These are phyloP conservation scores for Dicranocentrus wangi DNA, from an alignment of 2,888 invertebrate genomes.

Conservation along the genomic window DNA sequence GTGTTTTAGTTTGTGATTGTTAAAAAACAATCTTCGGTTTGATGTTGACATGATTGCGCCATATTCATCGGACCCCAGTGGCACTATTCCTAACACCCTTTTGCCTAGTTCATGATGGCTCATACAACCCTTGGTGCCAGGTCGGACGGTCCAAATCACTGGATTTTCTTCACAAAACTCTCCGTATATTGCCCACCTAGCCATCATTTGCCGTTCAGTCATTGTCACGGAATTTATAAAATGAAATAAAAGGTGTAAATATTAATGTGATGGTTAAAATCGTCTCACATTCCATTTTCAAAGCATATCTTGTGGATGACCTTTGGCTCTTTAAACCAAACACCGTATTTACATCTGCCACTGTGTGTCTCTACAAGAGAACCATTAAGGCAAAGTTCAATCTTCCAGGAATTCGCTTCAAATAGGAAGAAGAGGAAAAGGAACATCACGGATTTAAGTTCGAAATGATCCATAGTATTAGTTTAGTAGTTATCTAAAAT, in stretches of 20 bases:
- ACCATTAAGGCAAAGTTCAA: conserved; percentile 66
- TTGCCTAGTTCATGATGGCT: conserved; percentile 19
- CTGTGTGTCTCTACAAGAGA: conserved; percentile 35
- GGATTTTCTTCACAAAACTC: conserved; percentile 65
- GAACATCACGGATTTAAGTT: too few relatives aligned
- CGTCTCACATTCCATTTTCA: conserved; percentile 64
- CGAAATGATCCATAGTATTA: too few relatives aligned
- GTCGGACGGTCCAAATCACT: conserved; percentile 62
- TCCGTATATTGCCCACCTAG: conserved; percentile 67
- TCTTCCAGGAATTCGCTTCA: conserved; percentile 56
- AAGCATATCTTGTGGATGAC: conserved; percentile 63
- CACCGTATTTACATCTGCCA: conserved; percentile 55
- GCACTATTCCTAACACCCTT: conserved; percentile 54
- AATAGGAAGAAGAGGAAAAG: too few relatives aligned
- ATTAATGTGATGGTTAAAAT: too few relatives aligned
- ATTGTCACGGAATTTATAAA: conserved; percentile 15
- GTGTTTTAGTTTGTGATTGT: conserved; percentile 52
- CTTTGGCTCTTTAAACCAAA: conserved; percentile 66
- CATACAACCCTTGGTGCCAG: conserved; percentile 60
- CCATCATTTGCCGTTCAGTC: conserved; percentile 5
- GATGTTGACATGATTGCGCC: conserved; percentile 56
- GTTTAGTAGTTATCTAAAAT: too few relatives aligned
- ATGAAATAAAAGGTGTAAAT: too few relatives aligned
- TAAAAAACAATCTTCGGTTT: conserved; percentile 54
- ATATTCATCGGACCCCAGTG: conserved; percentile 48